These are phyloP conservation scores for Periophthalmus magnuspinnatus DNA, from an alignment of 2,797 vertebrate species.

Conservation along the genomic window DNA sequence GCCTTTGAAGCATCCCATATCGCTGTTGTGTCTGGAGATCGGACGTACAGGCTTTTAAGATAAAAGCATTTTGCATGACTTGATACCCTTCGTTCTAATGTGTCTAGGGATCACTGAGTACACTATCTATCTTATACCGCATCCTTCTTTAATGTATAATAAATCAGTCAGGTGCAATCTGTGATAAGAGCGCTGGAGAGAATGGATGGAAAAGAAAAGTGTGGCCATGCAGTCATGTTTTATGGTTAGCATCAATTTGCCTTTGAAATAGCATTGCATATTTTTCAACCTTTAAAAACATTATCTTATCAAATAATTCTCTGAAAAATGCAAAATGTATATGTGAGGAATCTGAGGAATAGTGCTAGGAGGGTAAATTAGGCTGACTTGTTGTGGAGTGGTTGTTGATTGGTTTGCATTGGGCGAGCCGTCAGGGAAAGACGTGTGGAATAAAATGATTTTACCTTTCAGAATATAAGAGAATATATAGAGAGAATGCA, in stretches of 20 bases:
- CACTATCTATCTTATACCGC: conserved; percentile 6
- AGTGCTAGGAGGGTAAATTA: neutral
- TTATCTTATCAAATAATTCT: neutral
- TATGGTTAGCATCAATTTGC: neutral
- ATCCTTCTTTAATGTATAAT: conserved; percentile 2
- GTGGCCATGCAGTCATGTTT: neutral
- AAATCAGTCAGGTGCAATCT: conserved; percentile 6
- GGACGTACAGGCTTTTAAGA: conserved; percentile 1
- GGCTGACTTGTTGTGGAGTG: neutral
- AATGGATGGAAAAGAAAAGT: neutral
- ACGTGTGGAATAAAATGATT: too few relatives aligned
- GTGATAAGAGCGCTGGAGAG: neutral
- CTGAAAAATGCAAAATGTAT: neutral
- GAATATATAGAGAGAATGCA: neutral
- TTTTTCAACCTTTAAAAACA: neutral
- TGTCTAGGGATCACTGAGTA: conserved; percentile 15
- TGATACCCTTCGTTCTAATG: conserved; percentile 20
- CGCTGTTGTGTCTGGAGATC: conserved; percentile 2
- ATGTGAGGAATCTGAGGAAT: neutral
- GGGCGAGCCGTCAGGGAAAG: neutral
- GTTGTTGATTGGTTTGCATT: neutral
- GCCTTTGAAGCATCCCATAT: neutral
- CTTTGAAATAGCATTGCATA: neutral
- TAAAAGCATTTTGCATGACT: conserved; percentile 20
- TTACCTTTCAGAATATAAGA: too few relatives aligned